phyloP scores from a whole-genome alignment of 2,888 invertebrate genomes.

The Eurytoma adleriae region DNA sequence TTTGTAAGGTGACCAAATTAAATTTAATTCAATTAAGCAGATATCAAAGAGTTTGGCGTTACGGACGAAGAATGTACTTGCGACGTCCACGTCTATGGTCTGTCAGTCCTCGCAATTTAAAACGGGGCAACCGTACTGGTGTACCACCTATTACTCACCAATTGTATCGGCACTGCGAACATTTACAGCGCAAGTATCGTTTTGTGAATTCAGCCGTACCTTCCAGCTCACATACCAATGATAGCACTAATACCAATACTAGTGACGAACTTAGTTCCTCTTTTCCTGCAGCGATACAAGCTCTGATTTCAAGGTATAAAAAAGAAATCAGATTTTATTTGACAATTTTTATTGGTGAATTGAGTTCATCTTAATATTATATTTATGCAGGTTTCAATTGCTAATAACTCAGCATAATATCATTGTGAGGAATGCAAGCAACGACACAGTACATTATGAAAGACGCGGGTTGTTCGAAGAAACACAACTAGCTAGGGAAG shows the following conservation, averaged over 20 bases:
- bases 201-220: constrained; percentile 63
- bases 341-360: no score
- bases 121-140: constrained; percentile 49
- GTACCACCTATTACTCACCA: constrained; percentile 51
- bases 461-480: constrained; percentile 63
- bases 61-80: constrained; percentile 60
- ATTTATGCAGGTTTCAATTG: no score
- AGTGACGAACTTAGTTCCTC: neutral
- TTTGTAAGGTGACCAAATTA: neutral
- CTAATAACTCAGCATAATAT: no score
- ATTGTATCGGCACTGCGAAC: constrained; percentile 56
- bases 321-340: no score
- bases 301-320: no score
- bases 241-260: constrained; percentile 61
- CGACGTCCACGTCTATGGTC: constrained; percentile 59
- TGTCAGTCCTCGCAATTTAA: constrained; percentile 55
- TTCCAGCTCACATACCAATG: constrained; percentile 56
- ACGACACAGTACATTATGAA: constrained; percentile 6
- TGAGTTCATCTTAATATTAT: no score
- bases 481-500: constrained; percentile 70
- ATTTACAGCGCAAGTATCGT: constrained; percentile 19
- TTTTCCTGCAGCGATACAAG: no score
- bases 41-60: constrained; percentile 60
- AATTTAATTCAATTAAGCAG: constrained; percentile 23
- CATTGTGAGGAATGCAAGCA: no score